These are phyloP conservation scores for Pomacea canaliculata DNA, from an alignment of 2,888 invertebrate species.

Conservation along the genomic window DNA sequence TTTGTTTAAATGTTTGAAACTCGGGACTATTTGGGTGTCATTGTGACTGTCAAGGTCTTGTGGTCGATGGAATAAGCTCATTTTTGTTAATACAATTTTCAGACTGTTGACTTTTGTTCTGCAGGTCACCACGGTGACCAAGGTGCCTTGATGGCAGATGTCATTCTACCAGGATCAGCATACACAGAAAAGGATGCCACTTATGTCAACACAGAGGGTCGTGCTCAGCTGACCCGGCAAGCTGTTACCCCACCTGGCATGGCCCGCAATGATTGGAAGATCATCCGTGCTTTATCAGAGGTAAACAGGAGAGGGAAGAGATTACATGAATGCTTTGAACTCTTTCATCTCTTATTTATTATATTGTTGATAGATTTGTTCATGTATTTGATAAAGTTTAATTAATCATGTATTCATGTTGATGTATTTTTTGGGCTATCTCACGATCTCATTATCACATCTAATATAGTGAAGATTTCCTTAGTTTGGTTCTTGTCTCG, in stretches of 20 bases:
- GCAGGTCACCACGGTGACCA: conserved; percentile 95
- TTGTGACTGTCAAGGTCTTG: no score
- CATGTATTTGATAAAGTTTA: no score
- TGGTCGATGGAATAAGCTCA: no score
- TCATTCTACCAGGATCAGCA: conserved; percentile 92
- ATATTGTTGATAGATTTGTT: neutral
- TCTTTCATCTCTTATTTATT: neutral
- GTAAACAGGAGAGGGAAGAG: conserved; percentile 71
- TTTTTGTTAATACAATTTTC: no score
- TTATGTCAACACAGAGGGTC: conserved; percentile 97
- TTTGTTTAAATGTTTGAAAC: no score
- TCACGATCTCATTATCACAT: no score
- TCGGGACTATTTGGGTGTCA: no score
- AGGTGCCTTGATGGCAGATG: conserved; percentile 93
- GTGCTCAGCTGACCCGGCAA: conserved; percentile 89
- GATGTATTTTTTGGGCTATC: no score
- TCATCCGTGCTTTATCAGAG: conserved; percentile 95
- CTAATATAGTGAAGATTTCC: no score
- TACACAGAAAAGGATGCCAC: conserved; percentile 99
- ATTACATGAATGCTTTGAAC: neutral
- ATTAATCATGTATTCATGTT: no score
- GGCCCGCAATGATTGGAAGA: conserved; percentile 98
- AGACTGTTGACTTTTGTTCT: conserved; percentile 1
- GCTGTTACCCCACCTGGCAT: conserved; percentile 92
- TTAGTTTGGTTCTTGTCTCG: no score